Evolutionary conservation across 2,113 vertebrate species (phyloP).

Genomic region (Crypturellus undulatus): DNA sequence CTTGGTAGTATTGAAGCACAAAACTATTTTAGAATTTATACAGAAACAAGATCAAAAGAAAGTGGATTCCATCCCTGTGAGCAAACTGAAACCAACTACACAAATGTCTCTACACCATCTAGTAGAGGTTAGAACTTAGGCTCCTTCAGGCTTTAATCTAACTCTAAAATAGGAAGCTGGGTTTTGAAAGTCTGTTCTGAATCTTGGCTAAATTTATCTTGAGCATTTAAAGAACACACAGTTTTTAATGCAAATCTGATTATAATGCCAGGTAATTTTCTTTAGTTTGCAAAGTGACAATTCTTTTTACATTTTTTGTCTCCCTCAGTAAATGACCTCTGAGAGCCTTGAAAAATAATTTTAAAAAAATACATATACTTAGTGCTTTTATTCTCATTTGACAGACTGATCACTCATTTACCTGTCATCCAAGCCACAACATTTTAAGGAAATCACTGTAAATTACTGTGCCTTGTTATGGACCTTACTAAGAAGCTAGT

Average conservation of each 20-base stretch:
- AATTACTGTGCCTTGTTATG: background rate
- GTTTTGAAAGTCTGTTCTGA: rapidly evolving
- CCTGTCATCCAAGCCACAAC: slow-evolving; percentile 7
- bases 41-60: background rate
- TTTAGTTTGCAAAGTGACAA: background rate
- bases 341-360: slow-evolving; percentile 16
- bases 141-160: background rate
- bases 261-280: background rate
- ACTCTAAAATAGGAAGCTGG: rapidly evolving
- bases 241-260: background rate
- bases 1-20: background rate
- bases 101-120: background rate
- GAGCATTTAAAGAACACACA: rapidly evolving
- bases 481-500: background rate
- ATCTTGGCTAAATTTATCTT: background rate
- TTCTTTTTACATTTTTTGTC: background rate
- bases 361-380: slow-evolving; percentile 1
- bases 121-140: background rate
- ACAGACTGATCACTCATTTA: slow-evolving; percentile 38
- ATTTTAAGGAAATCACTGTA: background rate
- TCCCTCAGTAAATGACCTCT: background rate
- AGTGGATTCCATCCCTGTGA: rapidly evolving
- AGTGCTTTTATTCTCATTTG: slow-evolving; percentile 22
- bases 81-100: background rate
- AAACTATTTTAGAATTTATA: background rate